These are phyloP conservation scores for Bufo bufo DNA, from an alignment of 2,113 vertebrate species.

Conservation along the genomic window DNA sequence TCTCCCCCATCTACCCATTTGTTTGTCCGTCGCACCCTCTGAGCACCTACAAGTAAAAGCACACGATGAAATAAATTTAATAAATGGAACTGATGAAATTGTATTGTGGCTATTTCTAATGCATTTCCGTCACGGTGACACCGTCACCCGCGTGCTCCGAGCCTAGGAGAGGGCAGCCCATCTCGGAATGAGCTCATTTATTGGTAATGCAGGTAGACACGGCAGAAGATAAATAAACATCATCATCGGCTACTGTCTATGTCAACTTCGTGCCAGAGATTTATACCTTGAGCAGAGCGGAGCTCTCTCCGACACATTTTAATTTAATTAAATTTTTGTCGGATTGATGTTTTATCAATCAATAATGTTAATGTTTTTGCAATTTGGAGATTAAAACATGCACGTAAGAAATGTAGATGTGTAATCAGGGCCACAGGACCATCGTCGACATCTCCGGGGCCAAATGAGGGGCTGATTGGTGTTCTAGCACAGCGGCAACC, in stretches of 20 bases:
- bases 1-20: too few relatives aligned
- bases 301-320: constrained; percentile 80
- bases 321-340: constrained; percentile 86
- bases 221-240: constrained; percentile 56
- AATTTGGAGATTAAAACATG: constrained; percentile 81
- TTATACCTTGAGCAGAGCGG: constrained; percentile 72
- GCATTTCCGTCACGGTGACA: constrained; percentile 8
- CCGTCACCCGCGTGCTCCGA: not conserved
- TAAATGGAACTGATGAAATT: not conserved
- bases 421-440: constrained; percentile 53
- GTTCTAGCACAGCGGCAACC: constrained; percentile 54
- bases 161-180: constrained; percentile 17
- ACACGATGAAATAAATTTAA: constrained; percentile 8
- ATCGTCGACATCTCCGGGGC: constrained; percentile 48
- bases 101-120: constrained; percentile 5
- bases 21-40: not conserved
- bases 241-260: constrained; percentile 66
- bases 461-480: constrained; percentile 55
- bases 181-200: not conserved
- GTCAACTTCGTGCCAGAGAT: constrained; percentile 78
- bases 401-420: constrained; percentile 65
- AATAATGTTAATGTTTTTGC: constrained; percentile 87
- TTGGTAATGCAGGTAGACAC: constrained; percentile 43
- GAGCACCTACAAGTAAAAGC: not conserved
- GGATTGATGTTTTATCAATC: constrained; percentile 84